A percentile compares a stretch with the other conserved stretches of the same genome.
phyloP scores from a whole-genome alignment of 1,140 invertebrate genomes.

The Phortica variegata region DNA sequence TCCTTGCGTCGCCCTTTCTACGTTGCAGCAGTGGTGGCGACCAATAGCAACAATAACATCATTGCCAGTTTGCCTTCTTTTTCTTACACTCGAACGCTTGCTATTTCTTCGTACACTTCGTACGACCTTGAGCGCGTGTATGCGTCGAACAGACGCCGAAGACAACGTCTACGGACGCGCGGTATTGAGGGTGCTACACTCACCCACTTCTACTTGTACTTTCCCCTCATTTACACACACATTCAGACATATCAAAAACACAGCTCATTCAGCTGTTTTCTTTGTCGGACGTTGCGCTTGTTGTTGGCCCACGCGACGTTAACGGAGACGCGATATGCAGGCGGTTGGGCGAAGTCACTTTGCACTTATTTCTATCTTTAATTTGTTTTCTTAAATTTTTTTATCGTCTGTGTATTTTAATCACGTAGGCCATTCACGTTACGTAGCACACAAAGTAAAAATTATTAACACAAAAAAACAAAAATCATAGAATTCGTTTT shows the following conservation, averaged over 20 bases:
- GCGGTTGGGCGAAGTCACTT: no score
- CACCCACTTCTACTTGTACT: no score
- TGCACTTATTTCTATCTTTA: slow-evolving; percentile 18
- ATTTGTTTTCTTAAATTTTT: background rate
- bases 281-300: slow-evolving; percentile 19
- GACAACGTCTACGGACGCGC: slow-evolving; percentile 9
- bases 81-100: background rate
- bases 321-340: no score
- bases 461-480: slow-evolving; percentile 34
- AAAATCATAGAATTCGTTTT: slow-evolving; percentile 28
- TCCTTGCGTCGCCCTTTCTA: slow-evolving; percentile 42
- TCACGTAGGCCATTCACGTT: slow-evolving; percentile 53
- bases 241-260: slow-evolving; percentile 5
- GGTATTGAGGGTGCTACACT: slow-evolving; percentile 14
- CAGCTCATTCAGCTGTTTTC: slow-evolving; percentile 12
- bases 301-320: slow-evolving; percentile 8
- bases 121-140: slow-evolving; percentile 33
- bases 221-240: slow-evolving; percentile 3
- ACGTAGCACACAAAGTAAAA: no score
- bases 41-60: no score
- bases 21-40: slow-evolving; percentile 13
- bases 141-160: no score
- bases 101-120: background rate
- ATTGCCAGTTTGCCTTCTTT: background rate
- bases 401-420: slow-evolving; percentile 35